Evolutionary conservation across 2,888 invertebrate genomes (phyloP).

Genomic region (Proisotoma minuta): DNA sequence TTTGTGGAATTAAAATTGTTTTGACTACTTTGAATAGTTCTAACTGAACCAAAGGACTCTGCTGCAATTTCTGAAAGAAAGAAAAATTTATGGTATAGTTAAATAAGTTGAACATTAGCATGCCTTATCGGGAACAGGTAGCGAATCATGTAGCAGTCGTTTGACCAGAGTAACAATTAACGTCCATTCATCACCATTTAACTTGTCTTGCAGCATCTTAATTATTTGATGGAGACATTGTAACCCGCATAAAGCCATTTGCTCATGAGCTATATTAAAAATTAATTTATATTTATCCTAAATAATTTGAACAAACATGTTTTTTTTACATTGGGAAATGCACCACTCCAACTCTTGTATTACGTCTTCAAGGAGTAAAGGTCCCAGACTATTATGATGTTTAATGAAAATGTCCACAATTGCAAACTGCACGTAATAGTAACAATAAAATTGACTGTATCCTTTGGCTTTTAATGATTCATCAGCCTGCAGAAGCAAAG

Average conservation of each 20-base stretch:
- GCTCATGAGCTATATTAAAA: conserved; percentile 30
- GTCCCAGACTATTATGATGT: conserved; percentile 26
- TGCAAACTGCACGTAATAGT: conserved; percentile 44
- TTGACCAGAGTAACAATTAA: conserved; percentile 25
- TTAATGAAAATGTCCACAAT: conserved; percentile 36
- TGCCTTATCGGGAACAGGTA: too few species aligned
- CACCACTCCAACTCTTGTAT: conserved; percentile 35
- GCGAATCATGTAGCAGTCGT: conserved; percentile 12
- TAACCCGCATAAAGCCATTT: conserved; percentile 36
- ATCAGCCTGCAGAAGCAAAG: not conserved
- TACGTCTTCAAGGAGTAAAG: conserved; percentile 26
- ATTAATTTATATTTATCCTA: not conserved
- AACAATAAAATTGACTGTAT: conserved; percentile 42
- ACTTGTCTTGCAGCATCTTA: conserved; percentile 17
- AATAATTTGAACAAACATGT: not conserved
- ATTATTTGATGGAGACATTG: conserved; percentile 35
- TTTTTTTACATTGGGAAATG: conserved; percentile 35
- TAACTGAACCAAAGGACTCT: conserved; percentile 21
- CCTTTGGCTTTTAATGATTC: conserved; percentile 11
- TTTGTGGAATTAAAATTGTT: conserved; percentile 22
- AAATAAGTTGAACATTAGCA: too few species aligned
- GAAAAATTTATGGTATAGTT: too few species aligned
- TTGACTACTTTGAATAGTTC: conserved; percentile 30
- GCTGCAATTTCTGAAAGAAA: too few species aligned
- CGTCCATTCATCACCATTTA: conserved; percentile 31